Base-by-base conservation (phyloP, 2,888 invertebrate genomes). In the Drosophila recens region DNA sequence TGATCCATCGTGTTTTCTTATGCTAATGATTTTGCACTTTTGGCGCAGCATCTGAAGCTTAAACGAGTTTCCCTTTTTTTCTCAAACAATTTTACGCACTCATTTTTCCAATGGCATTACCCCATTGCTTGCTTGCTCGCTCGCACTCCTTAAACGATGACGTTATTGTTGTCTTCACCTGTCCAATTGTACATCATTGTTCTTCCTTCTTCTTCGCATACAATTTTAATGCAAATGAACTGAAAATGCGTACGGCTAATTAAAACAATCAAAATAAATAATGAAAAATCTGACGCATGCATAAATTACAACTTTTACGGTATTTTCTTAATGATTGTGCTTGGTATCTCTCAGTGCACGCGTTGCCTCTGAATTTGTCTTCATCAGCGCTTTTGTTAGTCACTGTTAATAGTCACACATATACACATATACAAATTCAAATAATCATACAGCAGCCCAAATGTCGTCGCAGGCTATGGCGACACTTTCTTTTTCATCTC, bases 401-500 rank as follows among this genome's bases (percentile, higher is more conserved):
- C 79, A 79, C 75, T 79, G 72, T 88, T 86, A 86, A 82, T 82
- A 67, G 80, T 76, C 73, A 64, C 57, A 80, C 42, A 58, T 45
- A 72, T 48, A 64, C 53, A 49, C 40, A 52, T 36, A 57, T 42
- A 42, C 45, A 59, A 10, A 61, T 52, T 1, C 17, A 17, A 17
- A 17, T 1, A 62, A 30, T 17, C 49, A 54, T 36, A 58, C 53
- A 76, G 63, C 64, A 65, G 62, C 63, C 74, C 36, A 68, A 75
- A 67, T 66, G 56, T 64, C 63, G 68, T 64, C 61, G 74, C 68
- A 82, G 72, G 71, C 81, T 71, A 57, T 63, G 61, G 72, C 67
- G 72, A 75, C 81, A 89, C 87, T 89, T 89, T 84, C 89, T 84
- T 89, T 84, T 86, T 86, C 83, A 86, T 80, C 77, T 88, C 68